Evolutionary conservation across 2,888 invertebrate species (phyloP), one percentile per base, ranked within the genome.

Genomic region (Ceramica pisi): DNA sequence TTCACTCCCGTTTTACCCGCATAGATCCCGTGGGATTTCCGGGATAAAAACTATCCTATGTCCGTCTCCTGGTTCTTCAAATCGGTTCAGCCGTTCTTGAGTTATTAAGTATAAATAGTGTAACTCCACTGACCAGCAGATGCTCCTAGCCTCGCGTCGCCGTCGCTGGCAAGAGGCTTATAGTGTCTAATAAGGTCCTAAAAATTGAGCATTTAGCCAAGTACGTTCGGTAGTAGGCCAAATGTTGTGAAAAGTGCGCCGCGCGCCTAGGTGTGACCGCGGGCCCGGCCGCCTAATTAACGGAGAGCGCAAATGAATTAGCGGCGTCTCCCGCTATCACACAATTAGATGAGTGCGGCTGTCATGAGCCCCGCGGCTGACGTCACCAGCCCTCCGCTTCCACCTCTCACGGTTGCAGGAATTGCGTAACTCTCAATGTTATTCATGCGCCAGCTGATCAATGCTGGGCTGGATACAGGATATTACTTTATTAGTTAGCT

Each of bases 221-320:
- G 12, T 14, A 44, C 70, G 3, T 55, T 55, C 5, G 19, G 9
- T 55, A 44, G 7, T 46, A 10, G 16, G 23, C 23, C 16, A 14
- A 35, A 63, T n/a, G n/a, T 57, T 12, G 60, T n/a, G 9, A n/a
- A 53, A 16, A 21, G 31, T 50, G 71, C 23, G 46, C 16, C 53
- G 19, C 8, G 26, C 19, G 51, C n/a, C 38, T 19, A 19, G 53
- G 51, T 26, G 75, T 19, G 75, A 7, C 71, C 41, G 63, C 62
- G 60, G 62, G 73, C 70, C 66, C 65, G 65, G 51, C 55, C n/a
- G 59, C 63, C 66, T 81, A 70, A 83, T 81, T 65, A 83, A 60
- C 70, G 61, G 41, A 65, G 63, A 67, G 56, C 71, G 72, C 71
- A 75, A 85, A 84, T 84, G 59, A 78, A 83, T 85, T 74, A 82